A percentile compares a stretch with the other conserved stretches of the same genome.
Evolutionary conservation across 1,140 invertebrate species (phyloP).

Genomic region (Zaprionus capensis): DNA sequence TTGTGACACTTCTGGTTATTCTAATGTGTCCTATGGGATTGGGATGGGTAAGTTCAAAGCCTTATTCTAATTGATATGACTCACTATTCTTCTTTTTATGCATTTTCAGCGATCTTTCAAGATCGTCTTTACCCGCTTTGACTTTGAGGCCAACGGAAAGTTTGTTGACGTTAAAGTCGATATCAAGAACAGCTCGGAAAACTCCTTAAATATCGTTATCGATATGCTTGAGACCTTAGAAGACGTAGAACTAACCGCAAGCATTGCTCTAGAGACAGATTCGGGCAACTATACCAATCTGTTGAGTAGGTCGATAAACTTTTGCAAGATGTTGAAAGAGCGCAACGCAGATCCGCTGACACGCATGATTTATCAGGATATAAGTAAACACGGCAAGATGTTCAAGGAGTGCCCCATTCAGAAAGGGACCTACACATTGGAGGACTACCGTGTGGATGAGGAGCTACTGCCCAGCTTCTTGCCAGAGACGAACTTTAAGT

Average conservation of each 20-base stretch:
- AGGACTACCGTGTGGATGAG: conserved; percentile 69
- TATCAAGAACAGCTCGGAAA: conserved; percentile 57
- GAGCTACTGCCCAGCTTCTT: conserved; percentile 73
- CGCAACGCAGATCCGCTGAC: conserved; percentile 58
- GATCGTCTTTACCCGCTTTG: conserved; percentile 59
- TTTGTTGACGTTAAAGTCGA: conserved; percentile 57
- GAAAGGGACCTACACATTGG: conserved; percentile 56
- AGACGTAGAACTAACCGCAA: conserved; percentile 45
- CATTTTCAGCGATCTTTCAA: conserved; percentile 74
- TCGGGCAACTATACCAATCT: conserved; percentile 62
- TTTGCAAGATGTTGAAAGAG: conserved; percentile 72
- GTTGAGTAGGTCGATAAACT: conserved; percentile 50
- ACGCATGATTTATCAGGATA: conserved; percentile 64
- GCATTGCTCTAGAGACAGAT: conserved; percentile 53
- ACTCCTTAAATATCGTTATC: conserved; percentile 34
- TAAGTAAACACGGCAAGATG: conserved; percentile 57
- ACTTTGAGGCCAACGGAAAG: conserved; percentile 56
- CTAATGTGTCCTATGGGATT: conserved; percentile 27
- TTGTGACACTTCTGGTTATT: conserved; percentile 29
- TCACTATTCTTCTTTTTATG: background rate
- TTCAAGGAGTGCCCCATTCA: conserved; percentile 71
- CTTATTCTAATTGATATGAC: background rate
- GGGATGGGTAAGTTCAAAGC: conserved; percentile 53
- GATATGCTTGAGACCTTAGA: conserved; percentile 52
- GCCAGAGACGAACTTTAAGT: conserved; percentile 67